Evolutionary conservation across 2,888 invertebrate genomes (phyloP), one percentile per base, ranked within the genome.

Genomic region (Eremobia ochroleuca): DNA sequence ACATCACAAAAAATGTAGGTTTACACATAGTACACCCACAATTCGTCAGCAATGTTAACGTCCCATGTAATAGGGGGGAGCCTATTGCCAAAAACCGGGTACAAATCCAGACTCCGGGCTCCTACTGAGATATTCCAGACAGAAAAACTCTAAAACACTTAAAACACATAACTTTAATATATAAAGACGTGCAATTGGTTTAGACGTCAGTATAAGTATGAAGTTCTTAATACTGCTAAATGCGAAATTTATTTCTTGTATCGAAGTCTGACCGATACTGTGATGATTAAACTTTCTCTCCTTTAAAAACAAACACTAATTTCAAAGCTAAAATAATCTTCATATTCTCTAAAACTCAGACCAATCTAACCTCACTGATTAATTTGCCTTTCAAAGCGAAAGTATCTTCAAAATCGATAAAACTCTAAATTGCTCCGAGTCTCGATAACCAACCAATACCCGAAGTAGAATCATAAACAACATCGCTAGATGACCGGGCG

Each of bases 401-500:
- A 65, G 62, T 62, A 78, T 73, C 69, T 43, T 55, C 15, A 55
- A 61, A 68, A 80, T 80, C 85, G 37, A 82, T 71, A 59, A 59
- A 61, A 68, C 25, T 68, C 75, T 61, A 67, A 73, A 82, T 69
- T 66, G 65, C 61, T 65, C 31, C 21, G 28, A 66, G 28, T 61
- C 61, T 70, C 68, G 77, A 83, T 77, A 64, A 49, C 43, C 61
- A 49, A 49, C 43, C 61, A 73, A 82, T 61, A 75, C 28, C 73
- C 31, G 64, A 73, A 75, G 75, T 61, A 70, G 25, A 52, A 75
- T 66, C 37, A 69, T 69, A 67, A 84, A 71, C 64, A 88, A 74
- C 72, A 71, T 58, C 70, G 66, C 40, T 61, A 73, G 79, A 81
- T 87, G 87, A 87, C 85, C 76, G 64, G 2, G 81, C 85, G 58